Evolutionary conservation across 1,140 invertebrate species (phyloP).

Genomic region (Thaumetopoea pityocampa): DNA sequence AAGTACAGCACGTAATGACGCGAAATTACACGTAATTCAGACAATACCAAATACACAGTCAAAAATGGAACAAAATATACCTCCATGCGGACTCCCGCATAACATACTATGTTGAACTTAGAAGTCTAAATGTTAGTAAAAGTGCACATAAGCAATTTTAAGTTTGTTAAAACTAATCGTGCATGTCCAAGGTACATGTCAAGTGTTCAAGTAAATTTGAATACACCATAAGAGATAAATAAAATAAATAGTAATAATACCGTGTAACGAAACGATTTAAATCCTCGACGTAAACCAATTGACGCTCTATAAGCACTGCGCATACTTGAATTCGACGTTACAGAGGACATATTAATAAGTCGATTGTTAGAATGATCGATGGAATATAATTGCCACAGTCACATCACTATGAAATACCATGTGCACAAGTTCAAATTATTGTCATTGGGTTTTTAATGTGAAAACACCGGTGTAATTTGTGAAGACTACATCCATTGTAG

Average conservation of each 20-base stretch:
- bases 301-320: conserved; percentile 63
- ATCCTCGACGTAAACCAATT: conserved; percentile 65
- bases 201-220: conserved; percentile 12
- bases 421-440: conserved; percentile 22
- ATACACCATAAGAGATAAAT: conserved; percentile 13
- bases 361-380: conserved; percentile 20
- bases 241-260: conserved; percentile 48
- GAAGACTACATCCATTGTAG: conserved; percentile 58
- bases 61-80: not conserved
- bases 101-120: not conserved
- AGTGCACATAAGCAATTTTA: conserved; percentile 3
- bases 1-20: no score
- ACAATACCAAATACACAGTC: no score
- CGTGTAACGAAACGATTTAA: conserved; percentile 69
- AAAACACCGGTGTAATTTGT: conserved; percentile 24
- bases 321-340: conserved; percentile 67
- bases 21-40: no score
- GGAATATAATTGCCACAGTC: conserved; percentile 23
- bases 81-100: not conserved
- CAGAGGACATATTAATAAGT: conserved; percentile 65
- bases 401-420: conserved; percentile 49
- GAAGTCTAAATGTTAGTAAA: conserved; percentile 3
- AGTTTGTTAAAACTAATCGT: conserved; percentile 8
- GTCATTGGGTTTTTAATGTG: conserved; percentile 22
- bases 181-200: conserved; percentile 6